Conservation (phyloP, 2,113 vertebrate genomes). For the Ictalurus furcatus region DNA sequence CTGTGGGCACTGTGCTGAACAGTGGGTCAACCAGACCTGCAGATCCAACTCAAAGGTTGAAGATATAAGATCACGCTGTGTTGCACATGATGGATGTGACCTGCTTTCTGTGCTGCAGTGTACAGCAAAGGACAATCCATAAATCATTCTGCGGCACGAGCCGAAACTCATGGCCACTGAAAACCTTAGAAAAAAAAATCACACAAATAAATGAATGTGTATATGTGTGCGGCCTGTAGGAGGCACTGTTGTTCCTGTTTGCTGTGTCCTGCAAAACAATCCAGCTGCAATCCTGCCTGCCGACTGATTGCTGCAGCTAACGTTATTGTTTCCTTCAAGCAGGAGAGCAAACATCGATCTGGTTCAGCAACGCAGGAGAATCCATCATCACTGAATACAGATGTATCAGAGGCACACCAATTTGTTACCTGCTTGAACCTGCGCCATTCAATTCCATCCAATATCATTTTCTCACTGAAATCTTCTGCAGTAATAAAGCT, state of each 20-base stretch:
- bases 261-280: neutral
- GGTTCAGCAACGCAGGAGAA: constrained; percentile 21
- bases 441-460: constrained; percentile 26
- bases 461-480: constrained; percentile 14
- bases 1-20: constrained; percentile 24
- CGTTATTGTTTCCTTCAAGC: constrained; percentile 36
- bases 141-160: constrained; percentile 21
- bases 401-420: constrained; percentile 34
- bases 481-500: neutral
- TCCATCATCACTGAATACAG: constrained; percentile 41
- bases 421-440: constrained; percentile 36
- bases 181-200: neutral
- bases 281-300: constrained; percentile 16
- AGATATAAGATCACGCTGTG: constrained; percentile 32
- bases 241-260: constrained; percentile 47
- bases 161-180: constrained; percentile 4
- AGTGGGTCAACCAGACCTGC: constrained; percentile 25
- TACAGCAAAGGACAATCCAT: constrained; percentile 37
- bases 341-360: constrained; percentile 41
- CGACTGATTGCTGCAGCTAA: constrained; percentile 35
- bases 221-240: constrained; percentile 30
- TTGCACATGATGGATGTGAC: constrained; percentile 49
- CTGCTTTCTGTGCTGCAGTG: constrained; percentile 36
- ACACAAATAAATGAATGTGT: neutral
- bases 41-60: constrained; percentile 31